A percentile compares a stretch with the other conserved stretches of the same genome.
These are phyloP conservation scores for Sebastes diploproa DNA, from an alignment of 2,797 vertebrate species.

Conservation along the genomic window DNA sequence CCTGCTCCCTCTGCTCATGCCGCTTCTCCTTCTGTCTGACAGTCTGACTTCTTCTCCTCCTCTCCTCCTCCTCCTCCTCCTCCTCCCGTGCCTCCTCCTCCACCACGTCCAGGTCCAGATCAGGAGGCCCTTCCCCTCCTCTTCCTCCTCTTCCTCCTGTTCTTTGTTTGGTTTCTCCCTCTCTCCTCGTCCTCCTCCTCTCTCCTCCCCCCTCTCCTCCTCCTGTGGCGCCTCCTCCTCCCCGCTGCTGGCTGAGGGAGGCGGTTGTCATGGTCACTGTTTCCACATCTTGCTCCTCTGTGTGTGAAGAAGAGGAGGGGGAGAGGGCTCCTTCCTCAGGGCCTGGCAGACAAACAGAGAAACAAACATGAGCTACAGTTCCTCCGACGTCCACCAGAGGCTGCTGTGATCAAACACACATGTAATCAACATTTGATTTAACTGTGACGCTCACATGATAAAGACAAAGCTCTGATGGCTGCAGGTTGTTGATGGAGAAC, in stretches of 20 bases:
- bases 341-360: constrained; percentile 63
- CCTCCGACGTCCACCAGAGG: background rate
- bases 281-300: constrained; percentile 68
- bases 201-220: constrained; percentile 12
- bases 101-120: constrained; percentile 69
- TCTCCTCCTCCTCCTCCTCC: background rate
- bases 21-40: constrained; percentile 39
- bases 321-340: constrained; percentile 78
- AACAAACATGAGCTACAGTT: constrained; percentile 1
- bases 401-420: background rate
- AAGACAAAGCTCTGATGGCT: background rate
- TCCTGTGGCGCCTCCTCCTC: constrained; percentile 16
- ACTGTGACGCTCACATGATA: background rate
- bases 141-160: background rate
- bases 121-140: constrained; percentile 40
- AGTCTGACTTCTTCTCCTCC: constrained; percentile 35
- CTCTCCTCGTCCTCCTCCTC: constrained; percentile 36
- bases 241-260: constrained; percentile 37
- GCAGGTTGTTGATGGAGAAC: background rate
- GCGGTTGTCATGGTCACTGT: constrained; percentile 53
- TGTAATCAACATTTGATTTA: background rate
- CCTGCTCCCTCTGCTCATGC: constrained; percentile 26
- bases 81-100: constrained; percentile 38
- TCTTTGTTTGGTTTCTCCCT: constrained; percentile 48
- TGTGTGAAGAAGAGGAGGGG: constrained; percentile 68